Base-by-base conservation (phyloP, 1,140 invertebrate genomes). In the Diachasma alloeum region DNA sequence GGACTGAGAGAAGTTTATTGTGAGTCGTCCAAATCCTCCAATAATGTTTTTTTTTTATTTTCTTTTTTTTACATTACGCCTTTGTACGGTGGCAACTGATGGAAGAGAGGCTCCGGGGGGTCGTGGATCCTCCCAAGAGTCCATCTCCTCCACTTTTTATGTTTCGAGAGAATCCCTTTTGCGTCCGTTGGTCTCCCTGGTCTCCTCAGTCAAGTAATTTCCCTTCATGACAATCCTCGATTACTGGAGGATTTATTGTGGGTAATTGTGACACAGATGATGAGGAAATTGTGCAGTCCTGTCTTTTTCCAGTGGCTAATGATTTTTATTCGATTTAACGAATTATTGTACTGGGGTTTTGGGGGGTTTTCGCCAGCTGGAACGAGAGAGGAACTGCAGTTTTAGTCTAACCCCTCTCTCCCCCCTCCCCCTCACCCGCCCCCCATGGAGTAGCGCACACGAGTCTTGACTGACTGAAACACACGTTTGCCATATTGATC, bases 391-490 rank as follows among this genome's bases (percentile, higher is more conserved):
- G 15, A 10, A 68, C 15, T 68, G 36, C 59, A 19, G 13, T 63
- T 63, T 31, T 63, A 31, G 26, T 63, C n/a, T n/a, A n/a, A n/a
- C n/a, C n/a, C n/a, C n/a, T n/a, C n/a, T n/a, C n/a, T n/a, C n/a
- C n/a, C n/a, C n/a, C n/a, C n/a, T n/a, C n/a, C n/a, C n/a, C n/a
- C n/a, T 26, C 46, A 22, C 53, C 37, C 75, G n/a, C 37, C 24
- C 42, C 53, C 71, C 56, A 44, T 71, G 68, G 44, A 75, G 56
- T 73, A 76, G 78, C 74, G 71, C 78, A 79, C 78, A 76, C 63
- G 74, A 79, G 78, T 76, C 71, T 79, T 74, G 72, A 74, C 72
- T 71, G 73, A 78, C 77, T 74, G 74, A 76, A 79, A 75, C 42
- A 78, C 24, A 69, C 44, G 24, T 79, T 76, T 79, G 73, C 63